Evolutionary conservation across 2,113 vertebrate genomes (phyloP).

Genomic region (Plestiodon gilberti): DNA sequence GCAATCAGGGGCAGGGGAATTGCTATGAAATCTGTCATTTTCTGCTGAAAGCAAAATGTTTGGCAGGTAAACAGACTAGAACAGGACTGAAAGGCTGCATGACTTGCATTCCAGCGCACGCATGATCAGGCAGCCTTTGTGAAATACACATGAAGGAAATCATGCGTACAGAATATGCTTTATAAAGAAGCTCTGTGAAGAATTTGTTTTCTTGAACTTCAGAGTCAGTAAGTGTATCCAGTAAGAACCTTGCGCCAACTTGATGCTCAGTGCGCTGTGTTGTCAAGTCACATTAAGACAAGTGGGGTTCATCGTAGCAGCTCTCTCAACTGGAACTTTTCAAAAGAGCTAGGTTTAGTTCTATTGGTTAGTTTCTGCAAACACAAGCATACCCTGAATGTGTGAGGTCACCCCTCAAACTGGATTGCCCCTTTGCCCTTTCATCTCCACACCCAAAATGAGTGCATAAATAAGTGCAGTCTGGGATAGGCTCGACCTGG

Average conservation of each 20-base stretch:
- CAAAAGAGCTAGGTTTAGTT: neutral
- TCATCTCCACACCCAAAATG: neutral
- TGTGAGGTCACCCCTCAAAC: neutral
- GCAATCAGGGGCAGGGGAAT: neutral
- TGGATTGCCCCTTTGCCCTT: neutral
- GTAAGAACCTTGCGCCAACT: neutral
- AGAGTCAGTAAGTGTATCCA: neutral
- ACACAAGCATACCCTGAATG: neutral
- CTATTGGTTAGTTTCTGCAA: neutral
- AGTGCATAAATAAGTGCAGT: neutral
- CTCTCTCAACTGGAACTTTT: neutral
- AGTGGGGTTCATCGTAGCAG: neutral
- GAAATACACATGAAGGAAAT: neutral
- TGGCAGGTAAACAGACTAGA: neutral
- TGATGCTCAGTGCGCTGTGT: neutral
- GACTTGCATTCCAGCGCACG: fast-evolving
- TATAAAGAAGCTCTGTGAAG: slow-evolving; percentile 1
- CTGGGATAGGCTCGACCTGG: neutral
- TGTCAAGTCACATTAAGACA: neutral
- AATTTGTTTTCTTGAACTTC: slow-evolving; percentile 23
- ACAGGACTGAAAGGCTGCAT: slow-evolving; percentile 4
- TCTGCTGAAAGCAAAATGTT: neutral
- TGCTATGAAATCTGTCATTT: neutral
- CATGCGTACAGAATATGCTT: neutral
- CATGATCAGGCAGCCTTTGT: neutral